These are phyloP conservation scores for Simalia tracyae DNA, from an alignment of 2,797 vertebrate genomes.

Conservation along the genomic window DNA sequence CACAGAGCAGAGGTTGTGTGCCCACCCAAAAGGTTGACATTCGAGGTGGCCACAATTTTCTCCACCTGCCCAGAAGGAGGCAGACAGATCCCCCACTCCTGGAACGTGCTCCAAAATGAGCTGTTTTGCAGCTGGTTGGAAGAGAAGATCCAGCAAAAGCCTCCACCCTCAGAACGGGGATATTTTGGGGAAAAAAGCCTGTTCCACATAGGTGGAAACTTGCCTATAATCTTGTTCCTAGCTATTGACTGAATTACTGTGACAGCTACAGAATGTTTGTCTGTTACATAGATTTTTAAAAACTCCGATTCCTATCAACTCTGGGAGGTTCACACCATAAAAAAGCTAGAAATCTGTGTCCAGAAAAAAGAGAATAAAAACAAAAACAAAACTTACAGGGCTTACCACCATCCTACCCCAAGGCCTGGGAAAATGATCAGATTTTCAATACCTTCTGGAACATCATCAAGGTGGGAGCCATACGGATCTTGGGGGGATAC, in stretches of 20 bases:
- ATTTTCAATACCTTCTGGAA: neutral
- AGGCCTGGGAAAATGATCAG: neutral
- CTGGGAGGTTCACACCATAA: neutral
- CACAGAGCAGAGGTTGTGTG: neutral
- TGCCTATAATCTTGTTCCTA: neutral
- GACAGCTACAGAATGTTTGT: neutral
- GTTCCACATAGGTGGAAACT: neutral
- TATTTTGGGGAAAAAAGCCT: neutral
- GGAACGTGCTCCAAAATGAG: neutral
- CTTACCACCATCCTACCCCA: neutral
- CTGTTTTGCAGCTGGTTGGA: neutral
- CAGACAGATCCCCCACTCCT: neutral
- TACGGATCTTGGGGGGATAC: neutral
- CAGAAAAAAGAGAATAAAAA: neutral
- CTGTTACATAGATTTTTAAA: neutral
- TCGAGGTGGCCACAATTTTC: neutral
- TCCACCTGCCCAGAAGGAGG: neutral
- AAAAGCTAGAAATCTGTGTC: neutral
- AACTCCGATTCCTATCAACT: neutral
- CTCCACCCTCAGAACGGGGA: neutral
- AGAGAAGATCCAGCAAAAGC: neutral
- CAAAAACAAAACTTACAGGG: neutral
- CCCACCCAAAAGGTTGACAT: neutral
- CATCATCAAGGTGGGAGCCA: neutral
- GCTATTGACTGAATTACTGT: neutral